phyloP scores from a whole-genome alignment of 2,113 vertebrate genomes.

The Zosterops pallidus region DNA sequence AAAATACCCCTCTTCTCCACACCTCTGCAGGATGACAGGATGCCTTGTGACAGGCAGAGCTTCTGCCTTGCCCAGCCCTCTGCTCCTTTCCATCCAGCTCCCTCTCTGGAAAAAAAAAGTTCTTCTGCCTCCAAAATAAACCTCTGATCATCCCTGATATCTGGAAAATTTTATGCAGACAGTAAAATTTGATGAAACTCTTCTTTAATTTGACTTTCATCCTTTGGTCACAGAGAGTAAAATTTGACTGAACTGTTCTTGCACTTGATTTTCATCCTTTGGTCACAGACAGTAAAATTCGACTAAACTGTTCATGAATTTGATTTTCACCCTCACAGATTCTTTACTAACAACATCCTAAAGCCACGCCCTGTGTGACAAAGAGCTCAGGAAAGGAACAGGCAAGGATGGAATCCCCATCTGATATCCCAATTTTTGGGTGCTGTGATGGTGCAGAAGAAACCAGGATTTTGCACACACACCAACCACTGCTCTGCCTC shows the following conservation, averaged over 20 bases:
- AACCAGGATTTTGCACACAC: rapidly evolving
- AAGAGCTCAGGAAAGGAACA: neutral
- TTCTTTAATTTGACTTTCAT: neutral
- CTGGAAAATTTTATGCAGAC: neutral
- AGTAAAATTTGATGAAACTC: neutral
- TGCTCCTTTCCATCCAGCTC: neutral
- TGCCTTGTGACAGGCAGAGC: neutral
- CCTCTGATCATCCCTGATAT: neutral
- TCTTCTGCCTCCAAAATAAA: neutral
- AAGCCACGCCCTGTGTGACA: neutral
- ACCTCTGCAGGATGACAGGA: neutral
- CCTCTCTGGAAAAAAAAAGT: too few relatives aligned
- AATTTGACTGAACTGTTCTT: too few relatives aligned
- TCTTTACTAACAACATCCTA: neutral
- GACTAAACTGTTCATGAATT: rapidly evolving
- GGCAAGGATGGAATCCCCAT: neutral
- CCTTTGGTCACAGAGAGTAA: neutral
- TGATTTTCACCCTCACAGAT: neutral
- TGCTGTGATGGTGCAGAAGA: neutral
- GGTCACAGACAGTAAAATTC: too few relatives aligned
- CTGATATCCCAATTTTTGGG: rapidly evolving
- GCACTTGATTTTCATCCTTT: neutral
- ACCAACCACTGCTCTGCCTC: neutral
- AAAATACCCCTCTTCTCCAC: neutral
- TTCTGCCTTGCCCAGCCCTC: neutral